These are phyloP conservation scores for Thymelicus lineola DNA, from an alignment of 2,888 invertebrate species.

Conservation along the genomic window DNA sequence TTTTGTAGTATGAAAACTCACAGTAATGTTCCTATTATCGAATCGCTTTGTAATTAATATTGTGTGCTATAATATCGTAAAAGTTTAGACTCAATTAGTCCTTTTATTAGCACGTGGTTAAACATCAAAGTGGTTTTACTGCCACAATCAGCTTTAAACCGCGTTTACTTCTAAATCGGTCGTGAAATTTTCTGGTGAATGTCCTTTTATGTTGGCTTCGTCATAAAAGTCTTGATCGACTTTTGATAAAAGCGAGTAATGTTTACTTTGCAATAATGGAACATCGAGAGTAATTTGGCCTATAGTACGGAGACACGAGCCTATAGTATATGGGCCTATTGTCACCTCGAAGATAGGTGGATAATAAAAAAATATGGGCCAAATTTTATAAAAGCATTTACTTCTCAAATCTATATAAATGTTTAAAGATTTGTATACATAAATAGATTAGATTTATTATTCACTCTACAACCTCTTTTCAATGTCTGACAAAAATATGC, in stretches of 20 bases:
- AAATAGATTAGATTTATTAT: too few relatives aligned
- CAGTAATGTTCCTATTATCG: background rate
- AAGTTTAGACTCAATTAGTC: background rate
- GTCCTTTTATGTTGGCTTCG: conserved; percentile 10
- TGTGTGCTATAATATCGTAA: background rate
- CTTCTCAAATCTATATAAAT: too few relatives aligned
- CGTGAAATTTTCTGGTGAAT: conserved; percentile 21
- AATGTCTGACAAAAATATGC: too few relatives aligned
- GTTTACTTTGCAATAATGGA: conserved; percentile 7
- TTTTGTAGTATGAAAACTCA: too few relatives aligned
- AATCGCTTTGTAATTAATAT: conserved; percentile 4
- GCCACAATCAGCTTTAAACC: conserved; percentile 11
- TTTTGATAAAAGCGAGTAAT: conserved; percentile 5
- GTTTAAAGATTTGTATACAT: too few relatives aligned
- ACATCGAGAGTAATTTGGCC: too few relatives aligned
- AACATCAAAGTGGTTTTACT: background rate
- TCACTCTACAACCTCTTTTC: too few relatives aligned
- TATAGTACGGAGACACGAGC: too few relatives aligned
- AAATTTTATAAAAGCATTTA: too few relatives aligned
- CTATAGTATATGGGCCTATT: too few relatives aligned
- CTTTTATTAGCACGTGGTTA: background rate
- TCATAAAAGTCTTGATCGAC: conserved; percentile 7
- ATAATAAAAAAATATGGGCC: too few relatives aligned
- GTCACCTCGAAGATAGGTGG: too few relatives aligned
- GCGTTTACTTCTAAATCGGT: conserved; percentile 26